Base-by-base conservation (phyloP, 2,797 vertebrate genomes). In the Botia almorhae region DNA sequence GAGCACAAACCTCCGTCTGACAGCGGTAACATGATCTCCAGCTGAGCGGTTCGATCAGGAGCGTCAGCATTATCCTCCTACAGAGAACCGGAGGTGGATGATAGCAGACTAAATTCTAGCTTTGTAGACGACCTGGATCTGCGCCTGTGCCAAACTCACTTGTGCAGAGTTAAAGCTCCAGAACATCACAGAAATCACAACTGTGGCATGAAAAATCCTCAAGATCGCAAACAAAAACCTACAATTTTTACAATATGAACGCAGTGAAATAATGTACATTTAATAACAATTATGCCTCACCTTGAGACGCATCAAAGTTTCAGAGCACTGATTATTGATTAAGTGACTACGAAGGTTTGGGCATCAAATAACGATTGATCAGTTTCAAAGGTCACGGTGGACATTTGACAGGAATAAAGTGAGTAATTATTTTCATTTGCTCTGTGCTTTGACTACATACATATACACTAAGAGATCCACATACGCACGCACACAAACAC, bases 381-480 rank as follows among this genome's bases (percentile, higher is more conserved):
- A 81, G 76, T 80, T 75, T 60, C 78, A 84, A 88, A 89, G 89
- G 88, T 91, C 87, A 88, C 79, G 16, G 17, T 43, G 72, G 83
- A 82, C 58, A 86, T 83, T 83, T 58, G 77, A 50, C 81, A 85
- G 74, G 64, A 86, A 88, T 81, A 33, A 85, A 83, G 71, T 82
- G 60, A 69, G 72, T 29, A 80, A 80, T 56, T 88, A 83, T 90
- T 90, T 74, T 81, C 86, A 84, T 91, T 89, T 86, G 81, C 71
- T 56, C 83, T 86, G 68, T 81, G 46, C 48, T 43, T 58, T 0
- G 0, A 16, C 21, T 0, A 17, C 58, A 56, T 21, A 17, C 33
- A 12, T 39, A 21, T 16, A 33, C 26, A 33, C 36, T 1, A 64
- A 17, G 61, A 16, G 23, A 13, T 17, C 29, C 43, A 60, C n/a